Evolutionary conservation across 2,113 vertebrate species (phyloP).

Genomic region (Aix galericulata): DNA sequence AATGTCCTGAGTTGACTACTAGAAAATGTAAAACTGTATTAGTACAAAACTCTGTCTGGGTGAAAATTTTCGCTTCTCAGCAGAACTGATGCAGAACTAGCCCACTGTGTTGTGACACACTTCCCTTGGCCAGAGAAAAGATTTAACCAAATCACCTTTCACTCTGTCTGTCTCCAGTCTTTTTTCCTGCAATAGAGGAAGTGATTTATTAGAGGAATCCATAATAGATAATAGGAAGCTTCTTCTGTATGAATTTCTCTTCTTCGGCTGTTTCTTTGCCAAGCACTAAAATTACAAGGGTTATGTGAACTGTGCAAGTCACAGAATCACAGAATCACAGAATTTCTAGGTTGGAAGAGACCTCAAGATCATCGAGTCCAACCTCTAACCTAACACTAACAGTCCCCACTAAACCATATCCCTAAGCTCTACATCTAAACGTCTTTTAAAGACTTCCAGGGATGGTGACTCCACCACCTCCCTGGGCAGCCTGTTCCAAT

Average conservation of each 20-base stretch:
- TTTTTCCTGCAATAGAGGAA: not conserved
- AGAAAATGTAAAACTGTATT: not conserved
- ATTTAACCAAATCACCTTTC: not conserved
- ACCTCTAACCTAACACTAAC: too few relatives aligned
- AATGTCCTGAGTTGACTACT: not conserved
- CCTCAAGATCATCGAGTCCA: too few relatives aligned
- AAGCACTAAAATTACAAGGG: not conserved
- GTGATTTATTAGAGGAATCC: not conserved
- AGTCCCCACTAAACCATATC: too few relatives aligned
- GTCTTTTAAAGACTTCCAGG: too few relatives aligned
- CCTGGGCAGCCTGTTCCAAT: too few relatives aligned
- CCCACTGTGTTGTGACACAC: not conserved
- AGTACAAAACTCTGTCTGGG: not conserved
- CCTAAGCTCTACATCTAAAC: too few relatives aligned
- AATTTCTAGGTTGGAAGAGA: too few relatives aligned
- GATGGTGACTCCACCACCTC: too few relatives aligned
- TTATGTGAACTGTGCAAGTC: not conserved
- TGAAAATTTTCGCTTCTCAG: not conserved
- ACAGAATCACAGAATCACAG: too few relatives aligned
- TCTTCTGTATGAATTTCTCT: not conserved
- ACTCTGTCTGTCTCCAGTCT: not conserved
- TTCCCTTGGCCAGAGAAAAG: not conserved
- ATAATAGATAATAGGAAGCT: not conserved
- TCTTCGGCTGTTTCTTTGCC: not conserved
- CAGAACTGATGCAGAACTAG: not conserved